Evolutionary conservation across 2,113 vertebrate species (phyloP).

Genomic region (Rana temporaria): DNA sequence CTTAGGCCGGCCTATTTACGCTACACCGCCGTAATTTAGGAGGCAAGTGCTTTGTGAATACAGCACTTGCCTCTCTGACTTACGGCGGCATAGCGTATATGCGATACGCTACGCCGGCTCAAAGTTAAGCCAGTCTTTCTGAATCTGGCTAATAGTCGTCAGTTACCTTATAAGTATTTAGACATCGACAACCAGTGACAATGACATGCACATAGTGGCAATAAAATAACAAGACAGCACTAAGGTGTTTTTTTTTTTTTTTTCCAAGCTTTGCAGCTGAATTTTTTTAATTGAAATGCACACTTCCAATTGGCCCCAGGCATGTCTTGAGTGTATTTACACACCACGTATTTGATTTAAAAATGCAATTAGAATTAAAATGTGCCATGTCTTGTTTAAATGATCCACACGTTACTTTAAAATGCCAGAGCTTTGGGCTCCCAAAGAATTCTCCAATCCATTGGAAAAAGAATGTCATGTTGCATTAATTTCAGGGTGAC

Average conservation of each 20-base stretch:
- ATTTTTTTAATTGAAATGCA: constrained; percentile 52
- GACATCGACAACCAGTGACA: constrained; percentile 6
- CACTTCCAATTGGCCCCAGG: constrained; percentile 45
- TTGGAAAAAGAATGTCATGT: constrained; percentile 7
- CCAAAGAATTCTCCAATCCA: background rate
- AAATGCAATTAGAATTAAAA: constrained; percentile 32
- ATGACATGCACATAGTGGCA: constrained; percentile 3
- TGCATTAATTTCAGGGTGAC: constrained; percentile 3
- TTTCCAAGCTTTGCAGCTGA: constrained; percentile 41
- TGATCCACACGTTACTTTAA: constrained; percentile 10
- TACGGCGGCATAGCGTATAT: no score
- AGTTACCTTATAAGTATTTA: background rate
- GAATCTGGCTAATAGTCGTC: no score
- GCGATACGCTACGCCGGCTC: no score
- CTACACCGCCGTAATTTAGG: no score
- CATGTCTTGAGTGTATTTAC: constrained; percentile 27
- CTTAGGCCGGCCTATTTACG: no score
- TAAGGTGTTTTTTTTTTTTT: constrained; percentile 36
- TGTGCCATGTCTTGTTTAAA: constrained; percentile 27
- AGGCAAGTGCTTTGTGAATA: no score
- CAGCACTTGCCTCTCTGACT: no score
- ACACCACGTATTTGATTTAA: constrained; percentile 10
- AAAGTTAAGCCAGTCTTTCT: no score
- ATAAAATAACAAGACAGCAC: constrained; percentile 7
- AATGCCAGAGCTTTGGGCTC: constrained; percentile 36